These are phyloP conservation scores for Drosophila arizonae DNA, from an alignment of 1,140 invertebrate genomes.

Conservation along the genomic window DNA sequence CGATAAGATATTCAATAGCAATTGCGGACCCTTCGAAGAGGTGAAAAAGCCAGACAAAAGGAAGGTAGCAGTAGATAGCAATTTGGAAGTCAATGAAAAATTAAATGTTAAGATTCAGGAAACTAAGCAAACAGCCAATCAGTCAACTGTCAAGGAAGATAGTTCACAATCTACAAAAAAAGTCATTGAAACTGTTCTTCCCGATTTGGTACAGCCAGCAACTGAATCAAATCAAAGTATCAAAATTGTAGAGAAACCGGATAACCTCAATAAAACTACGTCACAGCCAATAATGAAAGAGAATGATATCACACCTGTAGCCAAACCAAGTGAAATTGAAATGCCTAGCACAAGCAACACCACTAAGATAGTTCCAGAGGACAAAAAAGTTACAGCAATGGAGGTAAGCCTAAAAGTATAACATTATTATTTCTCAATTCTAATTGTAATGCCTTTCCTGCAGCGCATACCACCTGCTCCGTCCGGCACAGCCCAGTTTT, in stretches of 20 bases:
- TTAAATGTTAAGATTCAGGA: conserved; percentile 10
- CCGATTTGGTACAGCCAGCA: not conserved
- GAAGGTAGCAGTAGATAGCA: not conserved
- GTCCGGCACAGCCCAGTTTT: conserved; percentile 72
- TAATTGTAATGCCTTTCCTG: not conserved
- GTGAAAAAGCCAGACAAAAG: conserved; percentile 50
- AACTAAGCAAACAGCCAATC: conserved; percentile 5
- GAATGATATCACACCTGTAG: not conserved
- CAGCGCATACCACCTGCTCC: conserved; percentile 63
- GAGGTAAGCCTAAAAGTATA: conserved; percentile 7
- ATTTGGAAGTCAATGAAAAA: not conserved
- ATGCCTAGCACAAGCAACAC: not conserved
- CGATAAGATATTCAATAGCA: conserved; percentile 78
- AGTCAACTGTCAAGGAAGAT: not conserved
- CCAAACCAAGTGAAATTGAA: not conserved
- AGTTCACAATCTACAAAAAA: not conserved
- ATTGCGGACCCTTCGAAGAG: conserved; percentile 69
- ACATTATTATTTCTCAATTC: not conserved
- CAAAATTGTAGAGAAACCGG: not conserved
- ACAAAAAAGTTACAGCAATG: not conserved
- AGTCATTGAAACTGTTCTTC: conserved; percentile 2
- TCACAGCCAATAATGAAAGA: not conserved
- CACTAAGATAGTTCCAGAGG: not conserved
- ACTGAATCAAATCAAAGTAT: not conserved
- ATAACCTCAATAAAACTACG: not conserved